A percentile compares a stretch with the other conserved stretches of the same genome.
Evolutionary conservation across 2,888 invertebrate species (phyloP).

Genomic region (Leptogaster cylindrica): DNA sequence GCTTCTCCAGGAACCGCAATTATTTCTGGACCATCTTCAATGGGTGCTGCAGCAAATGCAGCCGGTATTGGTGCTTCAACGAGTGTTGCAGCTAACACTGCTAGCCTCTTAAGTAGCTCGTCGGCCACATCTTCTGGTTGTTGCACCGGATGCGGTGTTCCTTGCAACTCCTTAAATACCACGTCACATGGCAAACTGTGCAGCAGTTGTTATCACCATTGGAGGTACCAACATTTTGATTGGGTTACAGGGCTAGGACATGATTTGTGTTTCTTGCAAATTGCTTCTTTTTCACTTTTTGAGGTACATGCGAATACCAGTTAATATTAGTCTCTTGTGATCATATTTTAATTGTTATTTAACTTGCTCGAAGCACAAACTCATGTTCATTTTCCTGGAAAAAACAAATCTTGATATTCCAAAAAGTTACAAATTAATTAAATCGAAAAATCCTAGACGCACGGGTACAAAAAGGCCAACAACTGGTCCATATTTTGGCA

Average conservation of each 20-base stretch:
- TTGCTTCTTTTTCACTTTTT: slow-evolving; percentile 10
- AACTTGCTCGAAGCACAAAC: slow-evolving; percentile 41
- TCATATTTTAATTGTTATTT: neutral
- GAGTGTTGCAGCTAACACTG: slow-evolving; percentile 18
- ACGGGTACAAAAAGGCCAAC: slow-evolving; percentile 82
- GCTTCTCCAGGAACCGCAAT: slow-evolving; percentile 16
- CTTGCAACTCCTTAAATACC: slow-evolving; percentile 75
- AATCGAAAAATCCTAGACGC: slow-evolving; percentile 70
- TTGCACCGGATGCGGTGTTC: slow-evolving; percentile 71
- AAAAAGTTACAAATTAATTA: no score
- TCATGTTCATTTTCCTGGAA: slow-evolving; percentile 34
- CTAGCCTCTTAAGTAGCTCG: slow-evolving; percentile 13
- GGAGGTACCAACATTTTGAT: no score
- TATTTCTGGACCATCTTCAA: slow-evolving; percentile 37
- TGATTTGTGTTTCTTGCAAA: slow-evolving; percentile 45
- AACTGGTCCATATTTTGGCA: slow-evolving; percentile 67
- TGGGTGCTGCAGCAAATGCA: slow-evolving; percentile 11
- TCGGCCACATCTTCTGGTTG: slow-evolving; percentile 52
- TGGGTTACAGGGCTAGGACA: no score
- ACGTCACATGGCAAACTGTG: slow-evolving; percentile 81
- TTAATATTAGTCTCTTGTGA: no score
- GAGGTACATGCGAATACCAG: no score
- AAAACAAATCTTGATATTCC: no score
- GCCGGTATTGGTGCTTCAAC: slow-evolving; percentile 17
- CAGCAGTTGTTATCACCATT: slow-evolving; percentile 84